Conservation (phyloP, 1,140 invertebrate genomes). For the Liolophura sinensis region DNA sequence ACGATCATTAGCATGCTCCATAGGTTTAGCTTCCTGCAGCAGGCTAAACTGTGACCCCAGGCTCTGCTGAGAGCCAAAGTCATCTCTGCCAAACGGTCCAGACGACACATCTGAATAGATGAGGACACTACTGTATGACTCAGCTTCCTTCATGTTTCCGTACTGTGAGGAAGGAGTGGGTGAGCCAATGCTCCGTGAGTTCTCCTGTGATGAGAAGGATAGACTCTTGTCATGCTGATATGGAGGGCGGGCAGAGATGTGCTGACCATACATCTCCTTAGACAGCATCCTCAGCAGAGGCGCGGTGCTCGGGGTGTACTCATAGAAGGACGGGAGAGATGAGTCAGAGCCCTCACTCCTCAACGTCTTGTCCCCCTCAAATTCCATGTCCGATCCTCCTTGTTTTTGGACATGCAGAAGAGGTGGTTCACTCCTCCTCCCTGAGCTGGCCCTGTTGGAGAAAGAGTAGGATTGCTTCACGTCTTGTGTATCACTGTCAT, state of each 20-base stretch:
- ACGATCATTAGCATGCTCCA: too few species aligned
- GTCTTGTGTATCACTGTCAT: too few species aligned
- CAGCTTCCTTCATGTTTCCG: constrained; percentile 41
- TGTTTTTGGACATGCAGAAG: too few species aligned
- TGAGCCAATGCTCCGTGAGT: constrained; percentile 26
- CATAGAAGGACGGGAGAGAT: constrained; percentile 9
- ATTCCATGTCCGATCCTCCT: too few species aligned
- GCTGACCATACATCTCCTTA: constrained; percentile 43
- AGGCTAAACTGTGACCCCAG: background rate
- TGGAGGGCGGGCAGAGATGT: constrained; percentile 9
- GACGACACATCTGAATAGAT: constrained; percentile 41
- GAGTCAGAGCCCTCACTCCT: too few species aligned
- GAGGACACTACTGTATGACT: constrained; percentile 48
- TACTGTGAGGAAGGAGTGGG: constrained; percentile 22
- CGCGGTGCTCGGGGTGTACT: constrained; percentile 43
- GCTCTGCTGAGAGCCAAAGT: constrained; percentile 35
- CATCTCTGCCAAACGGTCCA: constrained; percentile 42
- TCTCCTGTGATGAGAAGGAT: constrained; percentile 37
- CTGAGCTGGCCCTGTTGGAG: too few species aligned
- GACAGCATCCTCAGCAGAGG: constrained; percentile 73
- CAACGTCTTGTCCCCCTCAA: too few species aligned
- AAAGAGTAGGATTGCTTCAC: too few species aligned
- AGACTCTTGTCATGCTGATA: constrained; percentile 29
- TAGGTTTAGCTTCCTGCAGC: too few species aligned
- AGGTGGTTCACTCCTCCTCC: too few species aligned